Conservation (phyloP, 2,797 vertebrate genomes). For the Malacoraja senta region DNA sequence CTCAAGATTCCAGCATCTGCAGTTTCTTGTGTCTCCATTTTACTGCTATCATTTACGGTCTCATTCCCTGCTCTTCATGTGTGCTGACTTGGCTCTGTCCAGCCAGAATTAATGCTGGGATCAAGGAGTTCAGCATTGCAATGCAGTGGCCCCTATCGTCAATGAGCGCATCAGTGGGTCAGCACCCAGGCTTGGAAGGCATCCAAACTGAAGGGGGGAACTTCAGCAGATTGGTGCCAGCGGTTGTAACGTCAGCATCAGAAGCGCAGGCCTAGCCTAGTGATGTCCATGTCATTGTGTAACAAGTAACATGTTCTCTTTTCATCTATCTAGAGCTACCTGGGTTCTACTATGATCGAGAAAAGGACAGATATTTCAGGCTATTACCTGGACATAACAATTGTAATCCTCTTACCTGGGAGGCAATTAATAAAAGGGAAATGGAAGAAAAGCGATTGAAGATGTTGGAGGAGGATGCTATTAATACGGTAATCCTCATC, state of each 20-base stretch:
- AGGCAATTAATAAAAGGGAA: constrained; percentile 69
- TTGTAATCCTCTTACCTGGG: constrained; percentile 87
- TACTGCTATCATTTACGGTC: no score
- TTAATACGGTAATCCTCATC: constrained; percentile 45
- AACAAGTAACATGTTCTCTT: background rate
- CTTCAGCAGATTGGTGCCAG: background rate
- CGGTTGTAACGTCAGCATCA: background rate
- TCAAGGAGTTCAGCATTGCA: background rate
- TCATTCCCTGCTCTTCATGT: no score
- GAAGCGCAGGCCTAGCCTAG: background rate
- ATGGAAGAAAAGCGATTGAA: constrained; percentile 69
- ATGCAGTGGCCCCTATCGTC: background rate
- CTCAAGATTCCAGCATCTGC: no score
- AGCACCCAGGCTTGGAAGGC: background rate
- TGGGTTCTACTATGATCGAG: constrained; percentile 88
- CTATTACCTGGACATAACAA: constrained; percentile 91
- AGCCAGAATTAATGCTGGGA: background rate
- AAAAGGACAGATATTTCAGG: constrained; percentile 94
- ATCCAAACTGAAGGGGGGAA: background rate
- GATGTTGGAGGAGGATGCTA: constrained; percentile 74
- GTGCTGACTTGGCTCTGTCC: no score
- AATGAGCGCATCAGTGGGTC: background rate
- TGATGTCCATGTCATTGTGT: background rate
- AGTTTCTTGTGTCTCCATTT: no score
- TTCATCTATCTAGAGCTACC: constrained; percentile 69